phyloP scores from a whole-genome alignment of 2,888 invertebrate species.

The Thymelicus acteon region DNA sequence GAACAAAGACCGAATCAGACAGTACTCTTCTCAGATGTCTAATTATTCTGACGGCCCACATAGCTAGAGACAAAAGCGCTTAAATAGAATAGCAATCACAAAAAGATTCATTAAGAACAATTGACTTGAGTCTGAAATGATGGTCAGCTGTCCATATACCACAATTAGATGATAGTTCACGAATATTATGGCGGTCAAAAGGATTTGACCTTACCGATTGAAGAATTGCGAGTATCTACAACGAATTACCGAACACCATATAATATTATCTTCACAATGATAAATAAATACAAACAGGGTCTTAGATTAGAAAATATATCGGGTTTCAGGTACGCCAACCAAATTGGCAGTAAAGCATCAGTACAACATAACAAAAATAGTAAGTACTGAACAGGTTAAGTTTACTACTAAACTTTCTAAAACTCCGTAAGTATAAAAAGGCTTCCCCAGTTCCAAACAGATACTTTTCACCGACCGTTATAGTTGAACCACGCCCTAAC shows the following conservation, averaged over 20 bases:
- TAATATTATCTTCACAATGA: too few relatives aligned
- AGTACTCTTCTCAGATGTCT: slow-evolving; percentile 41
- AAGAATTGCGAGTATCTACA: too few relatives aligned
- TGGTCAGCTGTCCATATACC: slow-evolving; percentile 12
- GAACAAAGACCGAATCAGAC: slow-evolving; percentile 49
- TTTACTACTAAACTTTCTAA: not conserved
- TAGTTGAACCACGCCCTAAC: not conserved
- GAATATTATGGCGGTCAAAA: too few relatives aligned
- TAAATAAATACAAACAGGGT: too few relatives aligned
- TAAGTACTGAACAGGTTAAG: too few relatives aligned
- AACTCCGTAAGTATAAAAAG: not conserved
- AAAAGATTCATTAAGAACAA: slow-evolving; percentile 47
- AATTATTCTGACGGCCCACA: slow-evolving; percentile 47
- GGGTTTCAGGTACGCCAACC: too few relatives aligned
- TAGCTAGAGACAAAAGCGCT: slow-evolving; percentile 45
- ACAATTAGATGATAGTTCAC: not conserved
- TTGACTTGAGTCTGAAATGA: slow-evolving; percentile 4
- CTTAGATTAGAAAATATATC: too few relatives aligned
- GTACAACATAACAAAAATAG: too few relatives aligned
- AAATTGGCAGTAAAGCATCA: too few relatives aligned
- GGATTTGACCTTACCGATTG: too few relatives aligned
- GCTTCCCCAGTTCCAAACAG: not conserved
- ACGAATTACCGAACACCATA: too few relatives aligned
- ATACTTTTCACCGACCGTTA: slow-evolving; percentile 4
- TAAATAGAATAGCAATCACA: slow-evolving; percentile 47